Conservation (phyloP, 2,113 vertebrate genomes). For the Tonatia bakeri region DNA sequence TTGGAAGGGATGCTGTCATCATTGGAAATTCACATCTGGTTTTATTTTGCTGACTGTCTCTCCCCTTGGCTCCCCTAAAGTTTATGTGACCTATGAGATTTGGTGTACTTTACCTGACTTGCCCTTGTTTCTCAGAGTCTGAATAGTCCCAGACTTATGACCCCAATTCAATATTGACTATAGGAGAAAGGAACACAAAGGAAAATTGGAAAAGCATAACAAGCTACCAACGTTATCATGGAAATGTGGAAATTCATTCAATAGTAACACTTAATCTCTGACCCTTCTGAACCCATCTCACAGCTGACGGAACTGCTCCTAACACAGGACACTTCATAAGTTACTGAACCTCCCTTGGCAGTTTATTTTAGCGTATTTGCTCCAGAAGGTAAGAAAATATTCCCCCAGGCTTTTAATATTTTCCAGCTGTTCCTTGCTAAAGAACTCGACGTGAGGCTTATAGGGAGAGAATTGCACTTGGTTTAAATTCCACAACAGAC, state of each 20-base stretch:
- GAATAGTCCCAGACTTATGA: conserved; percentile 19
- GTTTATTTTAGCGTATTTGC: conserved; percentile 52
- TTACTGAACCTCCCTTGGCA: conserved; percentile 24
- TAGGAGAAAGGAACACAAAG: conserved; percentile 11
- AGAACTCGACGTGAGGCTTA: background rate
- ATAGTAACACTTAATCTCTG: conserved; percentile 50
- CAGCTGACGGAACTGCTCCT: background rate
- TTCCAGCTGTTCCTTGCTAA: conserved; percentile 53
- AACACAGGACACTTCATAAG: conserved; percentile 46
- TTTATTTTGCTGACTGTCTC: conserved; percentile 58
- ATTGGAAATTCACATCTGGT: conserved; percentile 60
- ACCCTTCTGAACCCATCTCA: background rate
- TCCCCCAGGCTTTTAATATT: conserved; percentile 44
- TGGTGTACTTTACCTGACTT: conserved; percentile 33
- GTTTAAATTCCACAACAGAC: background rate
- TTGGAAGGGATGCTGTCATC: conserved; percentile 44
- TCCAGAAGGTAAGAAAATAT: conserved; percentile 37
- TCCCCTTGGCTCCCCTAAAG: conserved; percentile 36
- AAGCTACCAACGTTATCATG: conserved; percentile 33
- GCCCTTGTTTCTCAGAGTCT: conserved; percentile 28
- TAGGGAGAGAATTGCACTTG: background rate
- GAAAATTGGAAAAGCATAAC: background rate
- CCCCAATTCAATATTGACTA: conserved; percentile 41
- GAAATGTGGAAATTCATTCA: conserved; percentile 39
- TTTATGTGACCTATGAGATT: conserved; percentile 25